Conservation (phyloP, 2,113 vertebrate species). For the Passerina amoena region DNA sequence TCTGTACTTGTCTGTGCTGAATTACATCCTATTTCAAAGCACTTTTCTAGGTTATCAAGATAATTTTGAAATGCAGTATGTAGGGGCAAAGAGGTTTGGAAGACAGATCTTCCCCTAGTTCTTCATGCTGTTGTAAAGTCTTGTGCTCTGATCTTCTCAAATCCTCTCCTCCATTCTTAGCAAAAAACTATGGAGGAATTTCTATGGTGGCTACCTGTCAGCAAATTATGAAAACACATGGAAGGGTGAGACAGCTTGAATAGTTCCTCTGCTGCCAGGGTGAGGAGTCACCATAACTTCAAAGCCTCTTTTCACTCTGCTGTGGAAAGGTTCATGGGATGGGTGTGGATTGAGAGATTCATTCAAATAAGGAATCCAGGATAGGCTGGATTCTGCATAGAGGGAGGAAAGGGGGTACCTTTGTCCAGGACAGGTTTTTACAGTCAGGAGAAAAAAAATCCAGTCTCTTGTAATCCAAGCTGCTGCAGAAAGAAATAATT, state of each 20-base stretch:
- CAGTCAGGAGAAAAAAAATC: neutral
- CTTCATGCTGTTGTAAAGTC: neutral
- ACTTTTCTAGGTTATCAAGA: conserved; percentile 34
- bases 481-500: neutral
- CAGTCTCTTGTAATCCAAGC: neutral
- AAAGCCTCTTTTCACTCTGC: neutral
- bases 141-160: neutral
- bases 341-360: neutral
- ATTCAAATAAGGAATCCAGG: neutral
- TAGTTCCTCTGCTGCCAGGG: neutral
- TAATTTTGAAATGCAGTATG: neutral
- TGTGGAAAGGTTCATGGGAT: neutral
- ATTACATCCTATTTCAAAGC: conserved; percentile 6
- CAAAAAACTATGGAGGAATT: neutral
- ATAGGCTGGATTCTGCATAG: neutral
- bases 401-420: neutral
- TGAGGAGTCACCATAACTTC: neutral
- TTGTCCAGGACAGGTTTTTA: neutral
- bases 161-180: neutral
- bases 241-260: neutral
- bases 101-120: neutral
- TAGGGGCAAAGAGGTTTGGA: neutral
- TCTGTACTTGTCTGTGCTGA: neutral
- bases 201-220: neutral
- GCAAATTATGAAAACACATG: neutral